Conservation (phyloP, 2,888 invertebrate genomes). For the Luperina testacea region DNA sequence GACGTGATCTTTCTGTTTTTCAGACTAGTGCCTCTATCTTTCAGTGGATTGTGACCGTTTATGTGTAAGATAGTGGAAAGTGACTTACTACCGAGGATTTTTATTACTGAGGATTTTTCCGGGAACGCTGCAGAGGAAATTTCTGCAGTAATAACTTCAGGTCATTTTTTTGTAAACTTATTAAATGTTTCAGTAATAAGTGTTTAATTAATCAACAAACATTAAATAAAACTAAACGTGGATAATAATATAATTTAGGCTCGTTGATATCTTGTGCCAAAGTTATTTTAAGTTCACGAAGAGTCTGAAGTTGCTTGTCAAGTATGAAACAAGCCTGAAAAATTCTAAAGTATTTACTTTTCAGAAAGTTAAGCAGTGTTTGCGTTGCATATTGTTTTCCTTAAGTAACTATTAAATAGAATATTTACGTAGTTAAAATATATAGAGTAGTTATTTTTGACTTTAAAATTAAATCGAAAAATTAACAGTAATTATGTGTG, state of each 20-base stretch:
- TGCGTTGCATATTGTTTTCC: constrained; percentile 16
- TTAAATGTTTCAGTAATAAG: neutral
- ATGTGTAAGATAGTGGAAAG: constrained; percentile 83
- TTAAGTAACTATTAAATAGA: neutral
- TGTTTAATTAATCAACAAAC: constrained; percentile 4
- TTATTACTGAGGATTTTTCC: constrained; percentile 79
- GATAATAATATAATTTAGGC: neutral
- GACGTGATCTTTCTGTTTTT: constrained; percentile 79
- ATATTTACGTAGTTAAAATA: constrained; percentile 8
- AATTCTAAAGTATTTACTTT: constrained; percentile 29
- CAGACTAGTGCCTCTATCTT: constrained; percentile 73
- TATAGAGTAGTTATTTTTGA: constrained; percentile 17
- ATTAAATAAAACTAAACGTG: neutral
- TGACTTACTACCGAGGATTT: constrained; percentile 81
- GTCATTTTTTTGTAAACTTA: constrained; percentile 66
- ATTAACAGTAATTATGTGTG: constrained; percentile 27
- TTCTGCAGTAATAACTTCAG: constrained; percentile 75
- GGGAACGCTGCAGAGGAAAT: constrained; percentile 75
- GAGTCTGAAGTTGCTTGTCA: constrained; percentile 22
- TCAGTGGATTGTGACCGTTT: constrained; percentile 85
- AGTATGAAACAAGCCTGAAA: constrained; percentile 29
- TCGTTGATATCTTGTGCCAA: neutral
- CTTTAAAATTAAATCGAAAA: constrained; percentile 18
- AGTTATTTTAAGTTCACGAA: constrained; percentile 22
- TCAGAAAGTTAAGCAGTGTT: constrained; percentile 34